These are phyloP conservation scores for Ylistrum balloti DNA, from an alignment of 1,140 invertebrate species.

Conservation along the genomic window DNA sequence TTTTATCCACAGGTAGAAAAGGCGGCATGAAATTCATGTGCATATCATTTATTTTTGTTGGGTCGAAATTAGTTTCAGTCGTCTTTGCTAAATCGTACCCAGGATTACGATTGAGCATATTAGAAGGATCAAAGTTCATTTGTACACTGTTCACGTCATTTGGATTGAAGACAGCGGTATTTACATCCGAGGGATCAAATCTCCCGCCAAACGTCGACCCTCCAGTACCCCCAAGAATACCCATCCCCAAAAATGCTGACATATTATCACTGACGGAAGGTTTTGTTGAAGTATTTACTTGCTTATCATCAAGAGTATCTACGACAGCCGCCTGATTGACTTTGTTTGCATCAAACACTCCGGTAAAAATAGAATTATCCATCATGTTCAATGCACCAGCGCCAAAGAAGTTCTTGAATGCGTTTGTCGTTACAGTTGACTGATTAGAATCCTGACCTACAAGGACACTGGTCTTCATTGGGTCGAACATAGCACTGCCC, in stretches of 20 bases:
- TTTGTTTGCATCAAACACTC: constrained; percentile 43
- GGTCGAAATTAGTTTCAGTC: constrained; percentile 48
- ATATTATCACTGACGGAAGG: neutral
- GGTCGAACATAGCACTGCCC: constrained; percentile 42
- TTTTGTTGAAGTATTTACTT: neutral
- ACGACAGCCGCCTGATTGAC: constrained; percentile 23
- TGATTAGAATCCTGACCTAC: constrained; percentile 39
- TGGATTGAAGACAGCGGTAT: constrained; percentile 60
- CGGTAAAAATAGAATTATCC: constrained; percentile 1
- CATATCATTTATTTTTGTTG: constrained; percentile 55
- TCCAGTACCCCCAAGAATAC: neutral
- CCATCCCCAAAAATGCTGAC: neutral
- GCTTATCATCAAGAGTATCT: neutral
- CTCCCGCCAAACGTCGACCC: constrained; percentile 47
- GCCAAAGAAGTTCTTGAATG: neutral
- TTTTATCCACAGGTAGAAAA: neutral
- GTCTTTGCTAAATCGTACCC: constrained; percentile 54
- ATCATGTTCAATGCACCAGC: neutral
- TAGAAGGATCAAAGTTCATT: constrained; percentile 58
- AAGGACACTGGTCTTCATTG: constrained; percentile 48
- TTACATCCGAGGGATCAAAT: constrained; percentile 57
- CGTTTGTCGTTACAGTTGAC: neutral
- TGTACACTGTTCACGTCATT: constrained; percentile 54
- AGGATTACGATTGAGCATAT: constrained; percentile 59
- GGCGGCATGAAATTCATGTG: constrained; percentile 43